Percentiles rank a stretch among this genome's conserved stretches.
phyloP scores from a whole-genome alignment of 2,113 vertebrate species.

The Ardeotis arabs region DNA sequence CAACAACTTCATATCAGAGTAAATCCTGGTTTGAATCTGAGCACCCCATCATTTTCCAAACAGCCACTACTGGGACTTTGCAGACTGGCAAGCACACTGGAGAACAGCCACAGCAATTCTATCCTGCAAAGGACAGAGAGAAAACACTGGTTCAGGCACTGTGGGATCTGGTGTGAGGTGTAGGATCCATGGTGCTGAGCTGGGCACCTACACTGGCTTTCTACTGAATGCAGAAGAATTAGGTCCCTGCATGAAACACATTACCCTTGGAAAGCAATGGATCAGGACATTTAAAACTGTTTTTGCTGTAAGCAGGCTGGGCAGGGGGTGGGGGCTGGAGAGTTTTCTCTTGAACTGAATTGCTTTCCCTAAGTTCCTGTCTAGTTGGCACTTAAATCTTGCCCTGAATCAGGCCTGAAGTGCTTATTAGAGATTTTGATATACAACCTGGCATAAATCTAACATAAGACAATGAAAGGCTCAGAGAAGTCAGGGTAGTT shows the following conservation, averaged over 20 bases:
- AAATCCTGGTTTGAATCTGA: neutral
- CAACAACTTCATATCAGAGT: neutral
- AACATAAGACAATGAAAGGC: fast-evolving
- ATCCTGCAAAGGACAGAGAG: neutral
- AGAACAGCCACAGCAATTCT: neutral
- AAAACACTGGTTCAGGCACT: neutral
- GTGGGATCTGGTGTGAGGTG: too few species aligned
- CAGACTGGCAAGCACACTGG: neutral
- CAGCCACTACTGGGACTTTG: neutral
- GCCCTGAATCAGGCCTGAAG: neutral
- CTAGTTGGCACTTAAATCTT: neutral
- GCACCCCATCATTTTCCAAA: neutral
- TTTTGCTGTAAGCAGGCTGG: neutral
- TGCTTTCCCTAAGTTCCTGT: neutral
- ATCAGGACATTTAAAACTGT: neutral
- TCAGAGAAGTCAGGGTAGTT: neutral
- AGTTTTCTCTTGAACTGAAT: neutral
- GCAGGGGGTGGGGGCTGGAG: fast-evolving
- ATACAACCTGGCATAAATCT: neutral
- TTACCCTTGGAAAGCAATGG: neutral
- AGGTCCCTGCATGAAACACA: neutral
- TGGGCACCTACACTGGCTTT: neutral
- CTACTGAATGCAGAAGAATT: neutral
- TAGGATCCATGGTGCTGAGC: neutral
- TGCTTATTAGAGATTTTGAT: neutral